A percentile compares a stretch with the other conserved stretches of the same genome.
phyloP scores from a whole-genome alignment of 2,888 invertebrate species.

The Orthosia cruda region DNA sequence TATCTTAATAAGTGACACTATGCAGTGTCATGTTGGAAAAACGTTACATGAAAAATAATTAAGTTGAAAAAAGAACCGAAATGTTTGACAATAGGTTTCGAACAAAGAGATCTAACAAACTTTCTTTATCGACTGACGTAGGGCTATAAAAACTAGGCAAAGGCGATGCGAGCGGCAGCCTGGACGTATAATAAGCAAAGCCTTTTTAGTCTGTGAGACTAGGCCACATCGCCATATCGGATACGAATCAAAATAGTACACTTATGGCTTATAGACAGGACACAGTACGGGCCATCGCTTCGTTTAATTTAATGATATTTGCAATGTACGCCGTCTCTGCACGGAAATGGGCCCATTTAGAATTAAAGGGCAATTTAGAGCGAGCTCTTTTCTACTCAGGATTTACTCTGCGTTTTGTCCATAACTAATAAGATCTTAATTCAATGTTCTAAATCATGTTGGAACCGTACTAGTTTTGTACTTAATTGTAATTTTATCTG shows the following conservation, averaged over 20 bases:
- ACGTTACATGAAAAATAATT: conserved; percentile 15
- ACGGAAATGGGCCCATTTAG: not conserved
- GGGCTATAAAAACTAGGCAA: conserved; percentile 50
- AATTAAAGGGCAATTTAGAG: not conserved
- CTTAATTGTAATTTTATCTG: conserved; percentile 1
- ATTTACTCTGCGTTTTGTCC: not conserved
- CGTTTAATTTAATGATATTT: conserved; percentile 41
- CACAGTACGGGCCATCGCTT: conserved; percentile 18
- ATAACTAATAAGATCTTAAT: too few relatives aligned
- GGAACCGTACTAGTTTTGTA: not conserved
- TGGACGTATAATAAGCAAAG: conserved; percentile 60
- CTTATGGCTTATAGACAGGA: conserved; percentile 33
- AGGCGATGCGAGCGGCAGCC: conserved; percentile 38
- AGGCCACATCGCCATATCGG: conserved; percentile 63
- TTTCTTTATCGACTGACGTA: conserved; percentile 56
- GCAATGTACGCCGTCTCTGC: conserved; percentile 1
- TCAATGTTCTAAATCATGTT: not conserved
- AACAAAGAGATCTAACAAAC: conserved; percentile 47
- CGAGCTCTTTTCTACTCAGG: conserved; percentile 1
- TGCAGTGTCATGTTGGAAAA: conserved; percentile 27
- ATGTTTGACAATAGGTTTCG: not conserved
- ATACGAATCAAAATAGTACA: conserved; percentile 60
- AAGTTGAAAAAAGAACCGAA: conserved; percentile 7
- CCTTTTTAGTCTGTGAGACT: conserved; percentile 61
- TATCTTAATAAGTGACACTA: conserved; percentile 37